Percentiles rank a stretch among this genome's conserved stretches.
Conservation (phyloP, 2,888 invertebrate genomes). For the Amphimallon solstitiale region DNA sequence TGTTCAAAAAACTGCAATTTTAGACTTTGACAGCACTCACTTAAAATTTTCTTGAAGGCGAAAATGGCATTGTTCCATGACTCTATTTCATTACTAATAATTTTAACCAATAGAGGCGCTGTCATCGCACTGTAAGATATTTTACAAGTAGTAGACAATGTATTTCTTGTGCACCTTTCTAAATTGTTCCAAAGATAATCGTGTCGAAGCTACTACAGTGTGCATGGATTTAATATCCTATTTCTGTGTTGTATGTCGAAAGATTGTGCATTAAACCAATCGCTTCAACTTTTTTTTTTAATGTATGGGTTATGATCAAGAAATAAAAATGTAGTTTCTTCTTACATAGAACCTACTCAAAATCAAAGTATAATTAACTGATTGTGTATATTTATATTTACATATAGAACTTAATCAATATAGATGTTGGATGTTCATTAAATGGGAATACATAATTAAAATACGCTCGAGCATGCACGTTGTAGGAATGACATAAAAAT, state of each 20-base stretch:
- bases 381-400: too few relatives aligned
- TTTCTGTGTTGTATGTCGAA: slow-evolving; percentile 25
- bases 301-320: not conserved
- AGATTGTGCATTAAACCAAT: slow-evolving; percentile 15
- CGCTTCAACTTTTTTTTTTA: slow-evolving; percentile 15
- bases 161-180: slow-evolving; percentile 35
- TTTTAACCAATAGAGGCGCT: slow-evolving; percentile 51
- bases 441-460: too few relatives aligned
- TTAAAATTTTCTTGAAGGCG: slow-evolving; percentile 19
- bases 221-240: slow-evolving; percentile 32
- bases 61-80: slow-evolving; percentile 46
- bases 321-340: too few relatives aligned
- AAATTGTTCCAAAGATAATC: slow-evolving; percentile 18
- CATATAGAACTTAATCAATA: too few relatives aligned
- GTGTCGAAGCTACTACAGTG: slow-evolving; percentile 25
- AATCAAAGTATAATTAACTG: too few relatives aligned
- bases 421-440: too few relatives aligned
- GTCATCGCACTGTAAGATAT: slow-evolving; percentile 41
- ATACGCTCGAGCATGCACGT: too few relatives aligned
- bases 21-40: slow-evolving; percentile 17
- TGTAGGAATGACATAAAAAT: too few relatives aligned
- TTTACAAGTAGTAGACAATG: slow-evolving; percentile 33
- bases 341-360: too few relatives aligned
- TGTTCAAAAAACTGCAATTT: not conserved
- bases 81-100: slow-evolving; percentile 48